Evolutionary conservation across 2,113 vertebrate species (phyloP), one percentile per base, ranked within the genome.

Genomic region (Hippoglossus stenolepis): DNA sequence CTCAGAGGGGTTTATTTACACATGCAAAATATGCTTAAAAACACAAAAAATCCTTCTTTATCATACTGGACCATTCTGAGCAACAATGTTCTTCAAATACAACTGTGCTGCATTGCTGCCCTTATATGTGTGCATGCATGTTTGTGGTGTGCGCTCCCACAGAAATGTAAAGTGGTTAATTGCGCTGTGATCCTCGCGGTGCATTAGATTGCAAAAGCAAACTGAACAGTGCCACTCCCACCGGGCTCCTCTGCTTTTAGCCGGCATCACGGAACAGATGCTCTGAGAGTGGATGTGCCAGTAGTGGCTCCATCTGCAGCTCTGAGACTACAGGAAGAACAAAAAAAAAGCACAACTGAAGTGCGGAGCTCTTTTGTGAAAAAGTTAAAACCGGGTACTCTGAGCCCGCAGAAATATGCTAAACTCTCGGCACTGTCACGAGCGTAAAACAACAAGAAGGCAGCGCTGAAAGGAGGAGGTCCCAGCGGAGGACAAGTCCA

Each of bases 221-320:
- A 79, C 54, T 17, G 64, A 79, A 21, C 49, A 61, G 59, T 18
- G 47, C 40, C 53, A 65, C 40, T 59, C 73, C 88, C 78, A 71
- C 70, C 38, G 79, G 87, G 72, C 85, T 75, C 69, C n/a, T 51
- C 60, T 75, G 82, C 80, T 86, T 89, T 78, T 71, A 82, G 70
- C 84, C 71, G 79, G 74, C 77, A 79, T 72, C 69, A 40, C 31
- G 28, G 83, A 87, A 82, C 87, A 91, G 90, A 88, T 88, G 88
- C 81, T 80, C 26, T 2, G 51, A 14, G 20, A 0, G 73, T 82
- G 83, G 75, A 84, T 81, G 18, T 60, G 79, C 78, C 58, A 61
- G 11, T 75, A 23, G 83, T 80, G 76, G 47, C 76, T 88, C 85
- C 90, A 85, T 89, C 84, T 91, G 90, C 69, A 82, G 88, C 88